Evolutionary conservation across 2,888 invertebrate species (phyloP), one percentile per base, ranked within the genome.

Genomic region (Cristatella mucedo): DNA sequence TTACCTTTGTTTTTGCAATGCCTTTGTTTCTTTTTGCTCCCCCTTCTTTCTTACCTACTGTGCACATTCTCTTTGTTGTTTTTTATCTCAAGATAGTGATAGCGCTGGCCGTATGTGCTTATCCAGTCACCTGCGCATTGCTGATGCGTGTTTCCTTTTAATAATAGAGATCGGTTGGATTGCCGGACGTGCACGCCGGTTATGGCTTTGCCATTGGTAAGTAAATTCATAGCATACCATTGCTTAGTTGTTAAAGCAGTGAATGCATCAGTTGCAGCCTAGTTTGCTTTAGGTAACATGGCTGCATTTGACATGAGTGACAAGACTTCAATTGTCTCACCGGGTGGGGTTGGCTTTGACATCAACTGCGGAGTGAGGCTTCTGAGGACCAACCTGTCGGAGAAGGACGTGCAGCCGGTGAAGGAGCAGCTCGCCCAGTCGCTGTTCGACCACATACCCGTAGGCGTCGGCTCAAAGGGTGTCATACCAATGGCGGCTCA

Each of bases 161-260:
- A n/a, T n/a, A n/a, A n/a, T n/a, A 64, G 63, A 74, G 66, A 51
- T 93, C 93, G 1, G 80, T 95, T 42, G 95, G 93, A 2, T 71
- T 95, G 43, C 95, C 95, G 0, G 95, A 95, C 70, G 77, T 95
- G 15, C 95, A 95, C 67, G 86, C 93, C 3, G 97, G 97, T 13
- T 99, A 99, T 71, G 97, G 97, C 39, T 97, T 99, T 75, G 95
- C 97, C 11, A 99, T 97, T 63, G 91, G 80, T 76, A 71, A 57
- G 50, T 44, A 30, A 33, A 26, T 26, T 26, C 26, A 7, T 26
- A 26, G 7, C 11, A 7, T 11, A 26, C 26, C 26, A n/a, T 7
- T n/a, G n/a, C 26, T n/a, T 26, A 26, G 9, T 11, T 26, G 26
- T 26, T 11, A n/a, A 26, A 26, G 16, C n/a, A 1, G 5, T 2